Evolutionary conservation across 2,113 vertebrate genomes (phyloP).

Genomic region (Spea bombifrons): DNA sequence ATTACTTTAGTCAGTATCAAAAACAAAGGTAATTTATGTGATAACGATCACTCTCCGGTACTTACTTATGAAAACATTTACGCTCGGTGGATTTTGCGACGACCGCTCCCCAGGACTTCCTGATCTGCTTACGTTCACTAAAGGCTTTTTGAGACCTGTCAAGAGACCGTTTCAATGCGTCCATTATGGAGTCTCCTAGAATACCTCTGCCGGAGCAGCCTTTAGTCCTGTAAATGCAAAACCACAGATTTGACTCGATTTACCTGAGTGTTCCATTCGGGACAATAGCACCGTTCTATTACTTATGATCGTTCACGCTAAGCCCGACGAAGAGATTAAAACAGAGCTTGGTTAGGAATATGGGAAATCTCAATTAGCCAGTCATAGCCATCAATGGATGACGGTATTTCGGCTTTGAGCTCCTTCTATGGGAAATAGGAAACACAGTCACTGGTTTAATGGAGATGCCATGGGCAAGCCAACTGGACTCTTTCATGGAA

Average conservation of each 20-base stretch:
- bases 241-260: background rate
- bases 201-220: background rate
- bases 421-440: too few species aligned
- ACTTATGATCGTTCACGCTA: background rate
- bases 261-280: background rate
- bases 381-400: too few species aligned
- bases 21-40: constrained; percentile 19
- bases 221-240: background rate
- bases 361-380: background rate
- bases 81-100: background rate
- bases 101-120: constrained; percentile 22
- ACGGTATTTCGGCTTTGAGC: too few species aligned
- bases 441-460: too few species aligned
- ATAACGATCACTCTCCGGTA: constrained; percentile 9
- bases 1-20: constrained; percentile 1
- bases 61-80: constrained; percentile 34
- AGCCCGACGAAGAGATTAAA: background rate
- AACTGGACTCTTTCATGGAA: too few species aligned
- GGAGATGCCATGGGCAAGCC: too few species aligned
- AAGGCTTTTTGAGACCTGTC: constrained; percentile 16
- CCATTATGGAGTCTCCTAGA: background rate
- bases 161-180: background rate
- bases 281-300: background rate
- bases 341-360: background rate
- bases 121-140: background rate